Evolutionary conservation across 2,113 vertebrate genomes (phyloP).

Genomic region (Plestiodon gilberti): DNA sequence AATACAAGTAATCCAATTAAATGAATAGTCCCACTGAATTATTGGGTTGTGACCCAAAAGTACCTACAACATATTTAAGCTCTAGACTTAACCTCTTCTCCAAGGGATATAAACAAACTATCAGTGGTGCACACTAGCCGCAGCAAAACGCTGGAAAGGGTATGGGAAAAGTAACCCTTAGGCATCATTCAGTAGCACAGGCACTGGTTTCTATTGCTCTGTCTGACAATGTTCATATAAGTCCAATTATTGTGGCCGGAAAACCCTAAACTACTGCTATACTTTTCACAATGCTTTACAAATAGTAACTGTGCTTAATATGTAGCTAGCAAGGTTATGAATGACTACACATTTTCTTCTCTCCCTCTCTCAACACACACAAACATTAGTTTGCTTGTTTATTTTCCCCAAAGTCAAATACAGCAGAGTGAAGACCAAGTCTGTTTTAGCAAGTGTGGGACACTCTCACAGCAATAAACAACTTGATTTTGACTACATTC

Average conservation of each 20-base stretch:
- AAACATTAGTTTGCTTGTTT: too few species aligned
- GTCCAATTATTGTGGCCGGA: neutral
- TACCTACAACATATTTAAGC: neutral
- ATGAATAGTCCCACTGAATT: neutral
- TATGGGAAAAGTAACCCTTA: neutral
- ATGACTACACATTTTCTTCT: neutral
- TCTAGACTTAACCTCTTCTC: accelerated
- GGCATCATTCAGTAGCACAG: neutral
- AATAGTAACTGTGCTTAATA: neutral
- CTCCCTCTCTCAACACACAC: too few species aligned
- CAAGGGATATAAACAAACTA: neutral
- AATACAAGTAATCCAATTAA: neutral
- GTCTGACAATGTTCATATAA: neutral
- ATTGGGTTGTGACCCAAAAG: neutral
- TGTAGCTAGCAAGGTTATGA: neutral
- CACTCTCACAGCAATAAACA: neutral
- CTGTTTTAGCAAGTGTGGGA: neutral
- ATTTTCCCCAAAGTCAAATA: neutral
- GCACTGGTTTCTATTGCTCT: too few species aligned
- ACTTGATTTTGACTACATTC: neutral
- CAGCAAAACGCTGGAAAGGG: neutral
- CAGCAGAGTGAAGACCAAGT: neutral
- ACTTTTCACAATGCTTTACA: constrained; percentile 7
- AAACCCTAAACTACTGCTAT: accelerated
- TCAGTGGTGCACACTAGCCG: neutral